phyloP scores from a whole-genome alignment of 2,797 vertebrate species.

The Lophotriccus pileatus region DNA sequence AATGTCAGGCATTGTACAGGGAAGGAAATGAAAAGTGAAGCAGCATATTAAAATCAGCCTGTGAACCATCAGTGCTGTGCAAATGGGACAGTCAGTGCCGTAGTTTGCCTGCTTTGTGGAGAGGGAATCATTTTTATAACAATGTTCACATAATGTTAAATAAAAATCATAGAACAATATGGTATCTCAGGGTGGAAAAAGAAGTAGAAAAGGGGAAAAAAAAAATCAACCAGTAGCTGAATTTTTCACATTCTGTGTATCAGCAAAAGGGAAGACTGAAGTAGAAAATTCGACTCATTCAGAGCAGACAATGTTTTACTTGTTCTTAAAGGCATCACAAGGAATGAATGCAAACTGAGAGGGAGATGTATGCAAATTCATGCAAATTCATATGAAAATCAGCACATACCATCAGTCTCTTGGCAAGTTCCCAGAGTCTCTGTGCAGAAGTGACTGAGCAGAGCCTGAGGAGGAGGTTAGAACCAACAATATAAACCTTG shows the following conservation, averaged over 20 bases:
- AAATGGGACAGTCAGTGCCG: background rate
- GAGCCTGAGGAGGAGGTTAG: background rate
- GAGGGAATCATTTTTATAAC: background rate
- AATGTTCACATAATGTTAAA: background rate
- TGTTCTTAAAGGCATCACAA: background rate
- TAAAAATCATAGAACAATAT: background rate
- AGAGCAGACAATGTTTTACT: background rate
- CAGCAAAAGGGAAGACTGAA: background rate
- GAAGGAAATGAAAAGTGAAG: background rate
- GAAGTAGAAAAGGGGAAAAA: background rate
- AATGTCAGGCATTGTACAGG: background rate
- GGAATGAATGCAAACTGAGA: conserved; percentile 26
- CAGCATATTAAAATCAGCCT: background rate
- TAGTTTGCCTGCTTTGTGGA: background rate
- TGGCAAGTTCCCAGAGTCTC: background rate
- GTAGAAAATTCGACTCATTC: background rate
- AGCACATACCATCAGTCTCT: background rate
- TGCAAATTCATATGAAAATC: conserved; percentile 5
- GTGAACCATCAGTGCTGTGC: background rate
- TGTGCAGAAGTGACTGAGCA: background rate
- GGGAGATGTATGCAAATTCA: conserved; percentile 21
- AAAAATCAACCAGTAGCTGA: background rate
- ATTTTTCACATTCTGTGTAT: background rate
- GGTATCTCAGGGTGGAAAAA: background rate
- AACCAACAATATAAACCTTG: background rate